A percentile compares a stretch with the other conserved stretches of the same genome.
phyloP scores from a whole-genome alignment of 2,113 vertebrate genomes.

The Callipepla squamata region DNA sequence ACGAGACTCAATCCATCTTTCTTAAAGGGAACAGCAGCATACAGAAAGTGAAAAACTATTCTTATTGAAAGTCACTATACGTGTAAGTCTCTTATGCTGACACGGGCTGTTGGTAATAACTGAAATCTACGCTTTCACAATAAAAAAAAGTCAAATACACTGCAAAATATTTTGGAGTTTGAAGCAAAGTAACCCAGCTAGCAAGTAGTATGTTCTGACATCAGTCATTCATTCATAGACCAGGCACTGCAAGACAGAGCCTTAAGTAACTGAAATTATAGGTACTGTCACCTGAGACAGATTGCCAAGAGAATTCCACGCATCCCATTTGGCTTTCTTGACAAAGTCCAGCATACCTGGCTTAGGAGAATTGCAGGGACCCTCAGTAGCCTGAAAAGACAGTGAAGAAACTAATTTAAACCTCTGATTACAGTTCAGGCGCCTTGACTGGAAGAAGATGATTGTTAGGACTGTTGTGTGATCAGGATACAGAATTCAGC shows the following conservation, averaged over 20 bases:
- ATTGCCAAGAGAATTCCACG: conserved; percentile 87
- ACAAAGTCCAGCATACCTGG: conserved; percentile 90
- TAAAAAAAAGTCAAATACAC: neutral
- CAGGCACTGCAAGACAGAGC: neutral
- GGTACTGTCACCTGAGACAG: conserved; percentile 81
- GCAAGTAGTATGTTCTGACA: neutral
- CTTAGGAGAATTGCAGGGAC: conserved; percentile 87
- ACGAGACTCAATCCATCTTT: neutral
- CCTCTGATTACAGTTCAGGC: neutral
- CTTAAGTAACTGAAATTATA: neutral
- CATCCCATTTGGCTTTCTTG: conserved; percentile 93
- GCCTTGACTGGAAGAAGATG: neutral
- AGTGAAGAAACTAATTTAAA: neutral
- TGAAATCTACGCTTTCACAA: neutral
- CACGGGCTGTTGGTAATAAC: neutral
- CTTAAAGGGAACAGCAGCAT: neutral
- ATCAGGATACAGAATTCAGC: neutral
- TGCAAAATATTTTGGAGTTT: neutral
- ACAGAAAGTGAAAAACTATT: neutral
- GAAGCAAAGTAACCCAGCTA: neutral
- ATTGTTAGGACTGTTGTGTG: neutral
- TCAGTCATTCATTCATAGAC: neutral
- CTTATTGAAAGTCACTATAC: neutral
- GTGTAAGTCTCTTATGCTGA: neutral
- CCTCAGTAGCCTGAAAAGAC: conserved; percentile 85